Conservation (phyloP, 2,797 vertebrate species). For the Rhodeus uyekii region DNA sequence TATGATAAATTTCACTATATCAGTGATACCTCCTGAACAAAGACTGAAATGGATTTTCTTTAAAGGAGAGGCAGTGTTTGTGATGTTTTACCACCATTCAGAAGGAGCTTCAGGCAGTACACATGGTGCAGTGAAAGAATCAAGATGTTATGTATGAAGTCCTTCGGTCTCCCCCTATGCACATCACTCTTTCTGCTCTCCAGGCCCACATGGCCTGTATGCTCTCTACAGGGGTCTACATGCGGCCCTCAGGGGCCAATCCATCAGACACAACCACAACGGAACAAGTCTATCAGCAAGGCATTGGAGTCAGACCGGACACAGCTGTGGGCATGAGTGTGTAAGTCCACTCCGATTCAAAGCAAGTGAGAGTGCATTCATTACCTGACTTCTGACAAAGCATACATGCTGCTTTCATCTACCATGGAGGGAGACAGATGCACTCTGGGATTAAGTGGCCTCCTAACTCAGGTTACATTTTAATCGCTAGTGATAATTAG, state of each 20-base stretch:
- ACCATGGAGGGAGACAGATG: conserved; percentile 72
- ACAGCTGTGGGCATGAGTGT: conserved; percentile 61
- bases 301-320: conserved; percentile 58
- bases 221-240: conserved; percentile 26
- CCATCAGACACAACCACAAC: conserved; percentile 46
- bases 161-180: conserved; percentile 7
- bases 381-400: conserved; percentile 80
- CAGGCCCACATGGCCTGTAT: background rate
- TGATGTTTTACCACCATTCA: conserved; percentile 12
- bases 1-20: conserved; percentile 2
- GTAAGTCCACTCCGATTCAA: background rate
- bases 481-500: conserved; percentile 44
- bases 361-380: conserved; percentile 56
- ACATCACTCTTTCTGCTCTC: background rate
- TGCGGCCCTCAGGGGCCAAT: conserved; percentile 28
- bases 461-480: conserved; percentile 56
- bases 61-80: conserved; percentile 12
- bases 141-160: conserved; percentile 15
- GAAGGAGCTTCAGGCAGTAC: conserved; percentile 1
- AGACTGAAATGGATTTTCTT: conserved; percentile 11
- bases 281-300: conserved; percentile 56
- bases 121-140: background rate
- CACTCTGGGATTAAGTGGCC: conserved; percentile 49
- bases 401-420: conserved; percentile 83
- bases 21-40: background rate